Evolutionary conservation across 1,140 invertebrate genomes (phyloP).

Genomic region (Ips nitidus): DNA sequence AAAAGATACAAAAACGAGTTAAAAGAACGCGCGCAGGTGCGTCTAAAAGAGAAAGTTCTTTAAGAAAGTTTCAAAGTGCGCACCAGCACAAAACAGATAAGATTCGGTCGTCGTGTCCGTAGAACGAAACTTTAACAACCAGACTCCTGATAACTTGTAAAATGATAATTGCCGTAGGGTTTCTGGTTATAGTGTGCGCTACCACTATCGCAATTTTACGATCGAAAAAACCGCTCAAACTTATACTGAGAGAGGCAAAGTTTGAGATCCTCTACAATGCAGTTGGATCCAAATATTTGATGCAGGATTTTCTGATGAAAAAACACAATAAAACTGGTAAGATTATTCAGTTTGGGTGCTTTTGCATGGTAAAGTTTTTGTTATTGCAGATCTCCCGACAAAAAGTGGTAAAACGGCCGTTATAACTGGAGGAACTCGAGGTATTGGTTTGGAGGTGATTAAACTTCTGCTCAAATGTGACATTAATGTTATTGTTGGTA

Average conservation of each 20-base stretch:
- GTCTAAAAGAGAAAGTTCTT: too few relatives aligned
- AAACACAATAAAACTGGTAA: constrained; percentile 60
- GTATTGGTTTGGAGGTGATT: constrained; percentile 82
- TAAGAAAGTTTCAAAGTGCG: too few relatives aligned
- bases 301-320: constrained; percentile 57
- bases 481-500: constrained; percentile 84
- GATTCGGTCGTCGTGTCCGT: too few relatives aligned
- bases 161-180: constrained; percentile 38
- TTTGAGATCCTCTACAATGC: constrained; percentile 58
- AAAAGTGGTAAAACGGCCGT: constrained; percentile 72
- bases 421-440: constrained; percentile 84
- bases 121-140: too few relatives aligned
- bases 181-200: constrained; percentile 38
- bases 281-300: constrained; percentile 55
- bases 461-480: constrained; percentile 77
- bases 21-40: too few relatives aligned
- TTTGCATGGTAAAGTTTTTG: background rate
- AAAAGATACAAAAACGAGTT: too few relatives aligned
- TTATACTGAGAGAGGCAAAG: constrained; percentile 52
- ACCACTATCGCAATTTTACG: constrained; percentile 42
- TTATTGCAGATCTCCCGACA: constrained; percentile 56
- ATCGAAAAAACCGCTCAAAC: constrained; percentile 45
- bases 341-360: constrained; percentile 25
- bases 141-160: too few relatives aligned
- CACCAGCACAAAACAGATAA: too few relatives aligned